These are phyloP conservation scores for Eubasilissa splendida DNA, from an alignment of 2,888 invertebrate genomes.

Conservation along the genomic window DNA sequence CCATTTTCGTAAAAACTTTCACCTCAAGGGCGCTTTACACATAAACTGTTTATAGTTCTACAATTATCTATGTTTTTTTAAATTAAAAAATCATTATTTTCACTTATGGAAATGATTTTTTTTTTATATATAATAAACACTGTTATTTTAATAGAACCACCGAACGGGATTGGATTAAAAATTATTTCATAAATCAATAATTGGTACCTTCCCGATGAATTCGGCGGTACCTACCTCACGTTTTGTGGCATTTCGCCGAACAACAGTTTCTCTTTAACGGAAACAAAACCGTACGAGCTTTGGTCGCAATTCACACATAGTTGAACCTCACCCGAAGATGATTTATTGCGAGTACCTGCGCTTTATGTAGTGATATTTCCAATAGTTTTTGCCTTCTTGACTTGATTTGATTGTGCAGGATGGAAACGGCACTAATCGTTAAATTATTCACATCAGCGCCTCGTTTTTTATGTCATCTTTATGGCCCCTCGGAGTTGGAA, in stretches of 20 bases:
- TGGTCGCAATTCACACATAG: not conserved
- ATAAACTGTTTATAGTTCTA: too few relatives aligned
- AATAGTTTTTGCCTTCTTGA: too few relatives aligned
- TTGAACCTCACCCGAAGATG: not conserved
- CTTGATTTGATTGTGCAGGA: too few relatives aligned
- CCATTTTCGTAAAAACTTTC: too few relatives aligned
- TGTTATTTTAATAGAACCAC: not conserved
- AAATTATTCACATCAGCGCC: too few relatives aligned
- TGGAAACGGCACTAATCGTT: too few relatives aligned
- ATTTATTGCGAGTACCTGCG: not conserved
- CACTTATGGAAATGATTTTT: too few relatives aligned
- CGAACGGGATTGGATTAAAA: not conserved
- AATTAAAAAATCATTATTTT: too few relatives aligned
- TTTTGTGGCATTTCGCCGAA: not conserved
- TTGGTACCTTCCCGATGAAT: not conserved
- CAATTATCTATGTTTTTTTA: too few relatives aligned
- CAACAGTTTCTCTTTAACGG: constrained; percentile 5
- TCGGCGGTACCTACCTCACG: not conserved
- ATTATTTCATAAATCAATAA: constrained; percentile 5
- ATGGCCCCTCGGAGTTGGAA: too few relatives aligned
- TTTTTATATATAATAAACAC: not conserved
- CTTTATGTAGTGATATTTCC: not conserved
- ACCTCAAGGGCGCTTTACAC: too few relatives aligned
- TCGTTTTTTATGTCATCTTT: too few relatives aligned
- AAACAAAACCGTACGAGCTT: not conserved